Evolutionary conservation across 2,888 invertebrate genomes (phyloP), one percentile per base, ranked within the genome.

Genomic region (Imbricaverruca yamaguchii): DNA sequence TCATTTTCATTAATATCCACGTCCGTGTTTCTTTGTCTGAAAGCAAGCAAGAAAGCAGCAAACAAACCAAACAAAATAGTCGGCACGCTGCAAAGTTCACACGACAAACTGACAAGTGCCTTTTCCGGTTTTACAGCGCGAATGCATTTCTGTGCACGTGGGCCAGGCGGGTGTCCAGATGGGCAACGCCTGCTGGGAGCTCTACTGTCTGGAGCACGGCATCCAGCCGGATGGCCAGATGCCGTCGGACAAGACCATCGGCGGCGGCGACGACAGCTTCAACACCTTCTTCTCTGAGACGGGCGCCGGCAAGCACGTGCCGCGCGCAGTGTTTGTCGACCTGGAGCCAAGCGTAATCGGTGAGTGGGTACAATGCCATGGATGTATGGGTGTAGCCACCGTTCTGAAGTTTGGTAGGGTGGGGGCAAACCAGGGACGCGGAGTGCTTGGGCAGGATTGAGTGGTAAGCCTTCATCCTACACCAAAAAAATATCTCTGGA

Each of bases 241-340:
- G 86, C 85, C 85, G 25, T 83, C 84, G 11, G 85, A 86, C 82
- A 85, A 85, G 80, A 85, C 85, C 9, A 78, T 85, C 15, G 85
- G 85, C 2, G 94, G 94, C 84, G 94, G 94, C 82, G 89, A 89
- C 85, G 88, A 89, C 83, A 89, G 89, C 69, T 90, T 88, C 86
- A 89, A 89, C 56, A 89, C 89, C 86, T 89, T 89, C 86, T 87
- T 88, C 84, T 81, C 81, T 63, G 95, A 96, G 87, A 95, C 95
- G 9, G 93, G 91, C 84, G 90, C 92, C 81, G 95, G 95, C 21
- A 95, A 95, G 87, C 94, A 94, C 90, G 95, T 96, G 80, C 96
- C 96, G 0, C 89, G 96, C 83, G 92, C 93, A 1, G 91, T 95
- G 65, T 94, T 95, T 90, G 93, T 96, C 81, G 96, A 96, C 86